Evolutionary conservation across 2,113 vertebrate genomes (phyloP), one percentile per base, ranked within the genome.

Genomic region (Festucalex cinctus): DNA sequence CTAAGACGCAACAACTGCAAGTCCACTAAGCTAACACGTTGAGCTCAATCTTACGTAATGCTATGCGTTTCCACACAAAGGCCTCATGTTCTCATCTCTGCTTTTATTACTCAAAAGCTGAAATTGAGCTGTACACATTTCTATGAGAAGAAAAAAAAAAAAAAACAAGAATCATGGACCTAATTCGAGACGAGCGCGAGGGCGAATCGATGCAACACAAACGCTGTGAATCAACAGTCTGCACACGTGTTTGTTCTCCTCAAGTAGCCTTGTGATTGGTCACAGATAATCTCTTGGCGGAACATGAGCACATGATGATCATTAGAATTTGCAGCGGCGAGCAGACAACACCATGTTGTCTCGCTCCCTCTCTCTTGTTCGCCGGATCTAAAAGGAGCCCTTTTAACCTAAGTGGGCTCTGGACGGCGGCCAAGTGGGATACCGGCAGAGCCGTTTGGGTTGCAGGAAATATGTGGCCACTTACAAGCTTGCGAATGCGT

Each of bases 211-310:
- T 86, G 84, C 79, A 46, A 64, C 73, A 53, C 84, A 78, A 84
- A 85, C 49, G 74, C 77, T 65, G 79, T 75, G 71, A 88, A 86
- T 87, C 80, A 86, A 86, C 83, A 84, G 82, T 87, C 81, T 74
- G 77, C 72, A 74, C 79, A 83, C 83, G 84, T 83, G 84, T 87
- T 88, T 88, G 85, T 85, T 88, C 87, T 80, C 78, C 83, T 86
- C 83, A 88, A 85, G 85, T 80, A 68, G 54, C 80, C 65, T 35
- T 83, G 76, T 81, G 80, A 88, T 86, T 86, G 77, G 83, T 77
- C 65, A 62, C 83, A 81, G 88, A 89, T 87, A 83, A 86, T 89
- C 87, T 86, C 81, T 84, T 71, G 73, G 75, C 78, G 81, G 77
- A 85, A 87, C 80, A 85, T 59, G 74, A 82, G 83, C 85, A 77